These are phyloP conservation scores for Periophthalmodon schlosseri DNA, from an alignment of 2,113 vertebrate species.

Conservation along the genomic window DNA sequence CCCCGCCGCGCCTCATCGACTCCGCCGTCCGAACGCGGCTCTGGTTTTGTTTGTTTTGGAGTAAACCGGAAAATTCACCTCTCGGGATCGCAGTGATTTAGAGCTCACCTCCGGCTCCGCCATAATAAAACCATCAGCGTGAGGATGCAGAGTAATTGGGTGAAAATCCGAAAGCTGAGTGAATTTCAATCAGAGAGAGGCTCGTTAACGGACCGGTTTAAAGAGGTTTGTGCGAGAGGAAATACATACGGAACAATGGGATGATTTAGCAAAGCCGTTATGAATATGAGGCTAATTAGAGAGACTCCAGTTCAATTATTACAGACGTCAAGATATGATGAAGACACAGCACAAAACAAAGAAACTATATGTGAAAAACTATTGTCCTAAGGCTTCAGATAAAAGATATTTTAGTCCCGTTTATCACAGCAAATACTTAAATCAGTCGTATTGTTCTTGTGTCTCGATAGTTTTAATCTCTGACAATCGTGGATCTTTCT, in stretches of 20 bases:
- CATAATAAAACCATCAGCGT: constrained; percentile 21
- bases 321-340: constrained; percentile 9
- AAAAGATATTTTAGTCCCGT: too few relatives aligned
- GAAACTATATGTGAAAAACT: background rate
- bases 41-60: constrained; percentile 44
- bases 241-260: background rate
- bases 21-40: background rate
- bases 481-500: too few relatives aligned
- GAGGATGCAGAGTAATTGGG: constrained; percentile 17
- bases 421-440: too few relatives aligned
- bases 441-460: too few relatives aligned
- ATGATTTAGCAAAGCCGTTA: constrained; percentile 19
- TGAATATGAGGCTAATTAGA: constrained; percentile 35
- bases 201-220: constrained; percentile 14
- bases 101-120: background rate
- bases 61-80: constrained; percentile 19
- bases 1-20: background rate
- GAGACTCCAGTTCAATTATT: constrained; percentile 16
- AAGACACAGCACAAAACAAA: too few relatives aligned
- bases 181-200: constrained; percentile 8
- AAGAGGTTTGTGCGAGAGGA: background rate
- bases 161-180: background rate
- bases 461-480: too few relatives aligned
- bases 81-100: constrained; percentile 1
- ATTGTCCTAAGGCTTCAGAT: too few relatives aligned